Conservation (phyloP, 1,140 invertebrate genomes). For the Melitaea cinxia region DNA sequence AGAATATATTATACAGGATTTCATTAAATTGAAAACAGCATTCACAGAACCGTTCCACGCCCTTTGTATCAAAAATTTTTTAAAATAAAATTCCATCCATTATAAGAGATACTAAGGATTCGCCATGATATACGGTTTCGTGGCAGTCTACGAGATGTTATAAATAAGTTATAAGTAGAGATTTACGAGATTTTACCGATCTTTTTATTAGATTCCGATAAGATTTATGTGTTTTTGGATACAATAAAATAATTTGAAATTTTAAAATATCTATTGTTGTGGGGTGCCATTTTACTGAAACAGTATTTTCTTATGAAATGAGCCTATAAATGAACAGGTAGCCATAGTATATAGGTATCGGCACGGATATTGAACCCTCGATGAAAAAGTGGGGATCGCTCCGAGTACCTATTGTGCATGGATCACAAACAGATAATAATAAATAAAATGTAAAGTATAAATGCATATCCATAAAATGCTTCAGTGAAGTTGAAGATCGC, state of each 20-base stretch:
- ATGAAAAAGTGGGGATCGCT: no score
- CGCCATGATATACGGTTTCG: conserved; percentile 48
- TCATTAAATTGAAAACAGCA: no score
- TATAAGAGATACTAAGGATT: conserved; percentile 46
- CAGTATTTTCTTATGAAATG: background rate
- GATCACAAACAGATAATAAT: no score
- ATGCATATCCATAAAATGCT: no score
- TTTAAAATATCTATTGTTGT: background rate
- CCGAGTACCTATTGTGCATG: no score
- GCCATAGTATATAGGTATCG: no score
- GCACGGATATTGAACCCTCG: no score
- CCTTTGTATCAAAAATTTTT: conserved; percentile 1
- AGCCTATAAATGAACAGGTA: no score
- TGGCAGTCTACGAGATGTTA: conserved; percentile 46
- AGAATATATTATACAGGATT: no score
- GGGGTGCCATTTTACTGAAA: background rate
- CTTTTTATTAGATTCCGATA: conserved; percentile 65
- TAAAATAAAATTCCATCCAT: conserved; percentile 5
- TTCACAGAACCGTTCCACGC: background rate
- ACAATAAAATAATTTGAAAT: conserved; percentile 17
- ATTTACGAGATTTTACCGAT: conserved; percentile 49
- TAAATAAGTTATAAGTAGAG: conserved; percentile 57
- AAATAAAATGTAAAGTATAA: no score
- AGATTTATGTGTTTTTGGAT: conserved; percentile 50
- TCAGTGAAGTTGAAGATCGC: no score